Evolutionary conservation across 2,797 vertebrate species (phyloP), one percentile per base, ranked within the genome.

Genomic region (Mastacembelus armatus): DNA sequence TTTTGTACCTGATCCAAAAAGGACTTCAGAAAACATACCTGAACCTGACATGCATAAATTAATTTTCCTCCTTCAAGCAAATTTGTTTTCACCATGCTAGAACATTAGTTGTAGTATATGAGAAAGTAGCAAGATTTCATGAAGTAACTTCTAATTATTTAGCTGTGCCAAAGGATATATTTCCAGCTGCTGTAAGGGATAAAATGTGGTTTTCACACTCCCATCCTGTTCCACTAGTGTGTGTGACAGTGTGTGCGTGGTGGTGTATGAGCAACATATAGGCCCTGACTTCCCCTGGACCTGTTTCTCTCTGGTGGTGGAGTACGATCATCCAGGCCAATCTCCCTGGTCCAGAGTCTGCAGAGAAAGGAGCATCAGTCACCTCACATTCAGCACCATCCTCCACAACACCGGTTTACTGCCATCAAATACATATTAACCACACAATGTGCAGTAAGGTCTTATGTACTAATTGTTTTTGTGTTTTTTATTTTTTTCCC

Each of bases 211-310:
- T 43, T 38, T 52, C 54, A 56, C 48, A 33, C 45, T 16, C 43
- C 50, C 54, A 35, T 70, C 67, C 47, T 74, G 70, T 70, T 42
- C 10, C 29, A 83, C 56, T 89, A 94, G 95, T 12, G 65, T 95
- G 66, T 76, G 70, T 50, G 83, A 71, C 63, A 92, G 84, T 66
- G 89, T 90, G 79, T 96, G 95, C 66, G 10, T 92, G 45, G 48
- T 97, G 76, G 80, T 94, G 81, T 92, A 88, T 60, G 93, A 95
- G 85, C 93, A 93, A 59, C 88, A 95, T 38, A 91, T 99, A 48
- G 94, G 95, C 51, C 83, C 93, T 0, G 92, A 95, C 86, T 98
- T 99, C 65, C 97, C 97, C 12, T 99, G 97, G 97, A 82, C 66
- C 52, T 71, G 84, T 43, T 98, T 99, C 88, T 95, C 94, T 33